Evolutionary conservation across 2,797 vertebrate genomes (phyloP).

Genomic region (Molossus alvarezi): DNA sequence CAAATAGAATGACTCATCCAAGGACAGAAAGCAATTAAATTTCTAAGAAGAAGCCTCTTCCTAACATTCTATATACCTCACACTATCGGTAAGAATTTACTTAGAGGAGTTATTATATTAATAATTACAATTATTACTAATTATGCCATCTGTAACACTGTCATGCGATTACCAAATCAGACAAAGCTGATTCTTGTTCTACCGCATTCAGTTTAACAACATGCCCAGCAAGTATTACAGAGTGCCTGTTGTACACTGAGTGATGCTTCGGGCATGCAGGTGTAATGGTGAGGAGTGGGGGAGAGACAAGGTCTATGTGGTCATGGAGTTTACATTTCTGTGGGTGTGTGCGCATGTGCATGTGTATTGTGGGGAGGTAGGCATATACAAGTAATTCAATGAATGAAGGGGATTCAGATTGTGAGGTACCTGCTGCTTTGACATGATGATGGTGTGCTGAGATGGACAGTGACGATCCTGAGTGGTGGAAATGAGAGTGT

Average conservation of each 20-base stretch:
- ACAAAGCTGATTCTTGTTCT: slow-evolving; percentile 11
- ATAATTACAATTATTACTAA: not conserved
- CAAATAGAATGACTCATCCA: slow-evolving; percentile 66
- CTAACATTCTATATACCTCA: not conserved
- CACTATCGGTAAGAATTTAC: slow-evolving; percentile 21
- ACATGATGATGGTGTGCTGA: not conserved
- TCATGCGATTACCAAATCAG: not conserved
- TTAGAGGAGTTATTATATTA: not conserved
- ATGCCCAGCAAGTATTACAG: not conserved
- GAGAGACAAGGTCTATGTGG: not conserved
- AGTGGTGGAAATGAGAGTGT: not conserved
- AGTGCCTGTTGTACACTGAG: not conserved
- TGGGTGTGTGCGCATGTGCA: too few species aligned
- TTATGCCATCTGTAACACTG: not conserved
- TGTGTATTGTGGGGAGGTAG: not conserved
- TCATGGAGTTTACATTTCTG: not conserved
- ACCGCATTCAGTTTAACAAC: not conserved
- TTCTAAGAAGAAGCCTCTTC: not conserved
- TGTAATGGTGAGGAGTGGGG: not conserved
- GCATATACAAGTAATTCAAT: not conserved
- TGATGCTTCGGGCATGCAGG: not conserved
- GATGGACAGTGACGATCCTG: not conserved
- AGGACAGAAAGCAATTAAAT: slow-evolving; percentile 55
- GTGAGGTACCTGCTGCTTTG: not conserved
- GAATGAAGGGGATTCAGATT: not conserved